Evolutionary conservation across 2,113 vertebrate genomes (phyloP), one percentile per base, ranked within the genome.

Genomic region (Edolisoma coerulescens): DNA sequence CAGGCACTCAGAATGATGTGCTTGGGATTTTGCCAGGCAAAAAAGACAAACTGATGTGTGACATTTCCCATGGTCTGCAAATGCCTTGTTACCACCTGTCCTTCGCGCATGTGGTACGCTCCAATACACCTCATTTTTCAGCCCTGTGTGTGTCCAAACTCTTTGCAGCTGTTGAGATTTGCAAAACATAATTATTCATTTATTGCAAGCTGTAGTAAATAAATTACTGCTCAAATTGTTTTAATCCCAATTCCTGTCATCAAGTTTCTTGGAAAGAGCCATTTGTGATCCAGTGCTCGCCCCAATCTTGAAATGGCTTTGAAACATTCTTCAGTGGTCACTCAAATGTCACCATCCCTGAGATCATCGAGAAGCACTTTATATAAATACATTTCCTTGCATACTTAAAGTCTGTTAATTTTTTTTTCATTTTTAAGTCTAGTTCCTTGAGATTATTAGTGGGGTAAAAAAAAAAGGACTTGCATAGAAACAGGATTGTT

Each of bases 71-170:
- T 32, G 27, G 39, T 16, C 9, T 84, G 54, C 16, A 21, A 8
- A 35, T 21, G 24, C 56, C 68, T 10, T 32, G 18, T n/a, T 30
- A 13, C 0, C 1, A 2, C 3, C 3, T 21, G 33, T 22, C 17
- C 35, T 39, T 44, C 0, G 0, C 1, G 1, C 1, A 4, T 5
- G 27, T 8, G 11, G 4, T 47, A 13, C 11, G 2, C 57, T n/a
- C 6, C 33, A 8, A 7, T 10, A 5, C 5, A 33, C 39, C 24
- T 73, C 4, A 1, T 42, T 63, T 75, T 54, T 32, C 65, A 32
- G n/a, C 15, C 64, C 28, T 22, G 6, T 27, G 9, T 2, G 0
- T 42, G 35, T 26, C 18, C 18, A 30, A 73, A 77, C 5, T 19
- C 23, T 33, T 39, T 10, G 14, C 37, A 49, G 7, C 20, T n/a